A percentile compares a stretch with the other conserved stretches of the same genome.
These are phyloP conservation scores for Zaprionus lachaisei DNA, from an alignment of 1,140 invertebrate species.

Conservation along the genomic window DNA sequence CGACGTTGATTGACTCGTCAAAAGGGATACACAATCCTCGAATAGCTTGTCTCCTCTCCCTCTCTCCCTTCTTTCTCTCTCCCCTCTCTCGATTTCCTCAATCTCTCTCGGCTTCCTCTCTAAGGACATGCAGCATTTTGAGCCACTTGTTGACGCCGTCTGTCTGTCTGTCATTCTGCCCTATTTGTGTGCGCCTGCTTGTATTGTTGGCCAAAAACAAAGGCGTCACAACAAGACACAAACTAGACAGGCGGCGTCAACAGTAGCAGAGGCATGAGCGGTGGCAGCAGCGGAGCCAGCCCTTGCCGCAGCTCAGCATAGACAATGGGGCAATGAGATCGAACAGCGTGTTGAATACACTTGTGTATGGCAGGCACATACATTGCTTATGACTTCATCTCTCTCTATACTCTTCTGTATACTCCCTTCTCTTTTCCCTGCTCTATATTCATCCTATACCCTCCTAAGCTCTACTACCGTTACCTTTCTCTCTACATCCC, in stretches of 20 bases:
- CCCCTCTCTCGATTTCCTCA: background rate
- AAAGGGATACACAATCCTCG: conserved; percentile 48
- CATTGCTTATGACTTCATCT: background rate
- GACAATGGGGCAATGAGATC: conserved; percentile 35
- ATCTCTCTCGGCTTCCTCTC: background rate
- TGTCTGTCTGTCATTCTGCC: conserved; percentile 9
- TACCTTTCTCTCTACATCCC: background rate
- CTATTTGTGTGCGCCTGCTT: conserved; percentile 28
- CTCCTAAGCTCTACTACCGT: too few relatives aligned
- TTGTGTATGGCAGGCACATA: background rate
- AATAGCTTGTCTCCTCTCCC: background rate
- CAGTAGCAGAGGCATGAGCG: conserved; percentile 23
- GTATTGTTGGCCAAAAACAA: conserved; percentile 70
- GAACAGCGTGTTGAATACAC: background rate
- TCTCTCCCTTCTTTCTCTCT: background rate
- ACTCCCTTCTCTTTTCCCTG: background rate
- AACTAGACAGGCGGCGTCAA: conserved; percentile 62
- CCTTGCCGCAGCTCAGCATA: conserved; percentile 1
- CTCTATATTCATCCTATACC: too few relatives aligned
- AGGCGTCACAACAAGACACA: conserved; percentile 72
- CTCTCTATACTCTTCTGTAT: background rate
- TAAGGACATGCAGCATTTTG: conserved; percentile 46
- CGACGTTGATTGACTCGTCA: conserved; percentile 73
- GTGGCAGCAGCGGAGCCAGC: conserved; percentile 12
- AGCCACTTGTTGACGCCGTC: conserved; percentile 43